Percentiles rank a stretch among this genome's conserved stretches.
These are phyloP conservation scores for Baryphthengus martii DNA, from an alignment of 2,113 vertebrate species.

Conservation along the genomic window DNA sequence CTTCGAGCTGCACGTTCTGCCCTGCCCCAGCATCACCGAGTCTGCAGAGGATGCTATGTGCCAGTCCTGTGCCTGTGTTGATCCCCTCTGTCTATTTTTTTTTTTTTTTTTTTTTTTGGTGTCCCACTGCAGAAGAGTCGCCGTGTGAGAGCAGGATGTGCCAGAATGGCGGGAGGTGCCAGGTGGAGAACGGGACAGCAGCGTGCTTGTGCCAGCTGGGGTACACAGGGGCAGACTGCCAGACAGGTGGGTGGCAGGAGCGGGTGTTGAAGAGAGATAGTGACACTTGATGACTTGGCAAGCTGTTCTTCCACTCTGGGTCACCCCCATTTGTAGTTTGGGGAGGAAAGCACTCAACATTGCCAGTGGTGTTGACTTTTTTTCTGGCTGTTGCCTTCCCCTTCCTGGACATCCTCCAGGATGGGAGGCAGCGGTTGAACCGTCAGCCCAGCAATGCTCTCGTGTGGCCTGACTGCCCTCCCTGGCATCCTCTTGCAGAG, in stretches of 20 bases:
- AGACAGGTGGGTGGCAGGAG: slow-evolving; percentile 59
- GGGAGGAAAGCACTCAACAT: neutral
- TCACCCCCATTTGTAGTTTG: neutral
- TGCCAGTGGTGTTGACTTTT: neutral
- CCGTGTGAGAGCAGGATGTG: slow-evolving; percentile 69
- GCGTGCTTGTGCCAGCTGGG: slow-evolving; percentile 64
- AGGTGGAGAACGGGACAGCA: neutral
- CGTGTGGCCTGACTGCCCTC: neutral
- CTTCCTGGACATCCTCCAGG: neutral
- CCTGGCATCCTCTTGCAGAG: slow-evolving; percentile 68
- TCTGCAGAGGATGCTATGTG: neutral
- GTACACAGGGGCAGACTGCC: slow-evolving; percentile 61
- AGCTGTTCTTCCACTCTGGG: neutral
- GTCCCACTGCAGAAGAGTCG: slow-evolving; percentile 51
- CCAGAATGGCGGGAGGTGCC: slow-evolving; percentile 70
- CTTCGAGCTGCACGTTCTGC: neutral
- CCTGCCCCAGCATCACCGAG: rapidly evolving
- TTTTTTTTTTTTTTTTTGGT: neutral
- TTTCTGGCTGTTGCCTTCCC: rapidly evolving
- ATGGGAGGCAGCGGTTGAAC: neutral
- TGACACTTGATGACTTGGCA: neutral
- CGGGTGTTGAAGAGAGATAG: rapidly evolving
- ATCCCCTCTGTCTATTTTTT: neutral
- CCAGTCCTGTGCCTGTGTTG: neutral
- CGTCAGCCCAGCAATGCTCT: neutral